phyloP scores from a whole-genome alignment of 2,797 vertebrate species.

The Manis javanica region DNA sequence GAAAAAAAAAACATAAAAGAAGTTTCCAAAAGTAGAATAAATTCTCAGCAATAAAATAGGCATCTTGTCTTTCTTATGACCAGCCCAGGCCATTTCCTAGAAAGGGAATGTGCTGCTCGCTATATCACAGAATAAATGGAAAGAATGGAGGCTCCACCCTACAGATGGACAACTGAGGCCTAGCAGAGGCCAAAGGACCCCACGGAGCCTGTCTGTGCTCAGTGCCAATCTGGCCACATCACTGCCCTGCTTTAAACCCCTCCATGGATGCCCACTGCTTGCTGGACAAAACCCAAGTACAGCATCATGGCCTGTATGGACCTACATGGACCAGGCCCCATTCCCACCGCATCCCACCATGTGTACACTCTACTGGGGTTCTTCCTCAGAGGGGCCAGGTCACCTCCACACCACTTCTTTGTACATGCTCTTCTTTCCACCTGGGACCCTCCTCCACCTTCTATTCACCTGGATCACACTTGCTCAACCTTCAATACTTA shows the following conservation, averaged over 20 bases:
- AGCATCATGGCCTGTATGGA: not conserved
- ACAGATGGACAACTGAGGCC: not conserved
- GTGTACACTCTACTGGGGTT: no score
- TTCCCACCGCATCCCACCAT: accelerated
- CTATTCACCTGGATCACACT: not conserved
- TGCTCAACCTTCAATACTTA: not conserved
- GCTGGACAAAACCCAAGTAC: not conserved
- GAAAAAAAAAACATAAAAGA: not conserved
- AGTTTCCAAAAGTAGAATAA: not conserved
- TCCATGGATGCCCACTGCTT: not conserved
- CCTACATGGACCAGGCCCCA: not conserved
- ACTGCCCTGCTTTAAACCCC: not conserved
- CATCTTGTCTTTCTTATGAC: not conserved
- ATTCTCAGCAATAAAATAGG: not conserved
- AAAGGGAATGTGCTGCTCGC: not conserved
- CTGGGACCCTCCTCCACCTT: not conserved
- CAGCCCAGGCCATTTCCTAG: not conserved
- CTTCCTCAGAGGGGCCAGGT: not conserved
- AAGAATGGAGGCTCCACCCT: not conserved
- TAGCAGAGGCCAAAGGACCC: not conserved
- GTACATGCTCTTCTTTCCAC: not conserved
- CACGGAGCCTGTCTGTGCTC: not conserved
- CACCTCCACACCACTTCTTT: not conserved
- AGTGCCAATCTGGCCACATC: not conserved
- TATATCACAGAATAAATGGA: not conserved